A percentile compares a stretch with the other conserved stretches of the same genome.
These are phyloP conservation scores for Clytia hemisphaerica DNA, from an alignment of 30 jellyfish, hydroid and myxozoan genomes.

Conservation along the genomic window DNA sequence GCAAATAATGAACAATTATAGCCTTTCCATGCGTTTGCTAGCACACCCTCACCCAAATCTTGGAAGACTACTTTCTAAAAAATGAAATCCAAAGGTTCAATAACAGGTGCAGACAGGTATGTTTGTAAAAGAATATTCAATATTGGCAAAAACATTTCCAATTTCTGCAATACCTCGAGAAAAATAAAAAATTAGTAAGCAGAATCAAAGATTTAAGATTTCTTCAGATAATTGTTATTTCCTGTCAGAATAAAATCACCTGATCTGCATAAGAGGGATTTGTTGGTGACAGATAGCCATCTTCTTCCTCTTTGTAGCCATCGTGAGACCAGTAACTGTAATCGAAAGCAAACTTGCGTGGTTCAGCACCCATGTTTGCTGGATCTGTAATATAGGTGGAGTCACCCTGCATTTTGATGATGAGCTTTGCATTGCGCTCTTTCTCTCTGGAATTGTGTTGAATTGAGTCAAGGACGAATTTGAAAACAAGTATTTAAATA, in stretches of 20 bases:
- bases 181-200: too few species aligned
- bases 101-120: too few species aligned
- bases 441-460: constrained; percentile 71
- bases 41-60: constrained; percentile 91
- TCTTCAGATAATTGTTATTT: background rate
- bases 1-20: constrained; percentile 93
- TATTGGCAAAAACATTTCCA: too few species aligned
- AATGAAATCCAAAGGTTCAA: too few species aligned
- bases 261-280: constrained; percentile 64
- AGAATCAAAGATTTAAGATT: background rate
- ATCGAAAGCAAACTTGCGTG: constrained; percentile 76
- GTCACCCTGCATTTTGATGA: constrained; percentile 65
- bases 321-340: constrained; percentile 97
- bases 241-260: constrained; percentile 20
- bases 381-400: constrained; percentile 79
- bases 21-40: constrained; percentile 92
- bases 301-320: constrained; percentile 63
- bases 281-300: constrained; percentile 83
- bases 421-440: constrained; percentile 57
- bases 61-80: constrained; percentile 68
- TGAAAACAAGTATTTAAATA: background rate
- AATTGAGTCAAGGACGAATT: constrained; percentile 18
- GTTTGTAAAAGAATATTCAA: too few species aligned
- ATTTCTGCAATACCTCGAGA: too few species aligned
- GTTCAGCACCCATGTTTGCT: constrained; percentile 56